Conservation (phyloP, 2,113 vertebrate genomes). For the Colossoma macropomum region DNA sequence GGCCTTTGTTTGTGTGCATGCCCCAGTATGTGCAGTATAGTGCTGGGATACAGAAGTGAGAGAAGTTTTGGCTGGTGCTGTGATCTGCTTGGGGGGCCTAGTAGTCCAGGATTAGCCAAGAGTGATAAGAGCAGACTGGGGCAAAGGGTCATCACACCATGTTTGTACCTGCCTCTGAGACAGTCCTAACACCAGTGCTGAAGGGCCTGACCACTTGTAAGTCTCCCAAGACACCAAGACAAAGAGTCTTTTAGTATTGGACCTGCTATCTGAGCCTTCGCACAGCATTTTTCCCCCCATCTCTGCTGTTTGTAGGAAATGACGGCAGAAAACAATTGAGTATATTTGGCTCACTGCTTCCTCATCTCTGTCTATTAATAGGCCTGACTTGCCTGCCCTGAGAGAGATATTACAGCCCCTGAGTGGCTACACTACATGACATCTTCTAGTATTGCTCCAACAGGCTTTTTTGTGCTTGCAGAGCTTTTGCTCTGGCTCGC, state of each 20-base stretch:
- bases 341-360: conserved; percentile 51
- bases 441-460: not conserved
- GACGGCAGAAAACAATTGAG: conserved; percentile 50
- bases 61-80: conserved; percentile 27
- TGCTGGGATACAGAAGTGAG: not conserved
- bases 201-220: not conserved
- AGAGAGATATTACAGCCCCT: conserved; percentile 24
- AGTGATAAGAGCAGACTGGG: conserved; percentile 21
- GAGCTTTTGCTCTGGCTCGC: not conserved
- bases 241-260: conserved; percentile 32
- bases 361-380: conserved; percentile 51
- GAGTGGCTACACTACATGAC: not conserved
- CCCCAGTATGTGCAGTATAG: conserved; percentile 15
- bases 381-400: conserved; percentile 21
- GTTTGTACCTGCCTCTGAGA: conserved; percentile 29
- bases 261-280: not conserved
- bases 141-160: conserved; percentile 35
- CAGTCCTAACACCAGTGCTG: not conserved
- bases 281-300: conserved; percentile 19
- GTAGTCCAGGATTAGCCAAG: conserved; percentile 13
- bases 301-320: conserved; percentile 41
- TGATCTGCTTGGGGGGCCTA: conserved; percentile 8
- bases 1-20: conserved; percentile 11
- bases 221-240: conserved; percentile 8
- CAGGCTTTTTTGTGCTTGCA: conserved; percentile 5